A percentile compares a stretch with the other conserved stretches of the same genome.
phyloP scores from a whole-genome alignment of 2,797 vertebrate genomes.

The Sarcoramphus papa region DNA sequence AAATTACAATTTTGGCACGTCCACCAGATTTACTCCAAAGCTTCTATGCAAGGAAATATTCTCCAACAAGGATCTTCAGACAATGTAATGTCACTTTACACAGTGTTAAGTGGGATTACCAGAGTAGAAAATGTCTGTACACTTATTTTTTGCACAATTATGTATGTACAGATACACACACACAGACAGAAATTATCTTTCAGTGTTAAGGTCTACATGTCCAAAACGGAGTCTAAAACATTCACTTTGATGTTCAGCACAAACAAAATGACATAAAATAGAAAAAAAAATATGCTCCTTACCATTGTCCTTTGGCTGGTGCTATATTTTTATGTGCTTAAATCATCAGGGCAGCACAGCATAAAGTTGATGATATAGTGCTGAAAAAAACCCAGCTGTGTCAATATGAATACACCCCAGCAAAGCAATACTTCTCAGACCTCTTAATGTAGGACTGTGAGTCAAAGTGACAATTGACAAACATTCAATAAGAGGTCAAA shows the following conservation, averaged over 20 bases:
- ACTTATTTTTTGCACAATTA: background rate
- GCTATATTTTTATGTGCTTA: background rate
- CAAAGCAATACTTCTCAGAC: slow-evolving; percentile 53
- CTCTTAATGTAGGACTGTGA: slow-evolving; percentile 44
- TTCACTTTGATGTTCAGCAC: background rate
- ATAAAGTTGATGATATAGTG: background rate
- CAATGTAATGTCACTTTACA: background rate
- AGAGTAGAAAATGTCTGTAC: background rate
- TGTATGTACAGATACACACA: background rate
- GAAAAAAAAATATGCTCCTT: background rate
- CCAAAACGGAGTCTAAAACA: background rate
- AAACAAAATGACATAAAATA: background rate
- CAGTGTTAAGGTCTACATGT: background rate
- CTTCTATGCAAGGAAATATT: background rate
- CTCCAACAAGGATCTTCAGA: background rate
- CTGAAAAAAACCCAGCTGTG: background rate
- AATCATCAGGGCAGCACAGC: background rate
- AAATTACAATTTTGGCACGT: background rate
- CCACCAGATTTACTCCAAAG: background rate
- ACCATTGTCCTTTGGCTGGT: background rate
- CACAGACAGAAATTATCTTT: background rate
- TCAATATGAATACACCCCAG: background rate
- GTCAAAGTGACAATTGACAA: slow-evolving; percentile 63
- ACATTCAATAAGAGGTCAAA: slow-evolving; percentile 58
- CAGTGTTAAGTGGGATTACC: background rate